Evolutionary conservation across 2,113 vertebrate species (phyloP).

Genomic region (Sphyrna mokarran): DNA sequence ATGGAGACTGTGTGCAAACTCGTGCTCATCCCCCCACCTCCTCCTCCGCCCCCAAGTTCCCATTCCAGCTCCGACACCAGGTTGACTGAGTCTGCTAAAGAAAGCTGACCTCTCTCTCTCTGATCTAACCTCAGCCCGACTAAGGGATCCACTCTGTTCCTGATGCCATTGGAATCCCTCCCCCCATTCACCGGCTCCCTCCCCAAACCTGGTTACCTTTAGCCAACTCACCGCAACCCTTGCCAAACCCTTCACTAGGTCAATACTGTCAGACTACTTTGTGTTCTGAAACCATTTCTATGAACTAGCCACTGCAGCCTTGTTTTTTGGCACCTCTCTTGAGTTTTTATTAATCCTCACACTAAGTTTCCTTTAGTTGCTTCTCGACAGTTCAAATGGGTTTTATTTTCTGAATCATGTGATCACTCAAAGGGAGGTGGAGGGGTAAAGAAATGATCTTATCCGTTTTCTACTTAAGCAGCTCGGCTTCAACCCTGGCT

Average conservation of each 20-base stretch:
- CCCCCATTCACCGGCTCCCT: background rate
- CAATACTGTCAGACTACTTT: too few species aligned
- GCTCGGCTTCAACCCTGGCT: conserved; percentile 43
- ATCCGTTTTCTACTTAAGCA: background rate
- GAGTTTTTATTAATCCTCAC: background rate
- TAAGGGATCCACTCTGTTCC: background rate
- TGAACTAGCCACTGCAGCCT: too few species aligned
- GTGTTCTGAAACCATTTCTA: background rate
- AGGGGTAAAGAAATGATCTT: background rate
- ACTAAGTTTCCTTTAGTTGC: background rate
- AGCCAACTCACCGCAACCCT: background rate
- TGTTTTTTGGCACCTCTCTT: background rate
- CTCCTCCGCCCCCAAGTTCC: background rate
- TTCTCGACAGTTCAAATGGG: background rate
- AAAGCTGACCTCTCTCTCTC: background rate
- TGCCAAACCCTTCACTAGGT: background rate
- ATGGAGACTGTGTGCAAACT: background rate
- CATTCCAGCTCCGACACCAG: background rate
- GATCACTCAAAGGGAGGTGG: background rate
- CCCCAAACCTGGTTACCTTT: background rate
- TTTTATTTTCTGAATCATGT: background rate
- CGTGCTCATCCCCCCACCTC: too few species aligned
- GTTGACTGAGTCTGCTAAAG: background rate
- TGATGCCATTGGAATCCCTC: too few species aligned
- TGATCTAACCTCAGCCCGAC: background rate